These are phyloP conservation scores for Melospiza georgiana DNA, from an alignment of 2,113 vertebrate species.

Conservation along the genomic window DNA sequence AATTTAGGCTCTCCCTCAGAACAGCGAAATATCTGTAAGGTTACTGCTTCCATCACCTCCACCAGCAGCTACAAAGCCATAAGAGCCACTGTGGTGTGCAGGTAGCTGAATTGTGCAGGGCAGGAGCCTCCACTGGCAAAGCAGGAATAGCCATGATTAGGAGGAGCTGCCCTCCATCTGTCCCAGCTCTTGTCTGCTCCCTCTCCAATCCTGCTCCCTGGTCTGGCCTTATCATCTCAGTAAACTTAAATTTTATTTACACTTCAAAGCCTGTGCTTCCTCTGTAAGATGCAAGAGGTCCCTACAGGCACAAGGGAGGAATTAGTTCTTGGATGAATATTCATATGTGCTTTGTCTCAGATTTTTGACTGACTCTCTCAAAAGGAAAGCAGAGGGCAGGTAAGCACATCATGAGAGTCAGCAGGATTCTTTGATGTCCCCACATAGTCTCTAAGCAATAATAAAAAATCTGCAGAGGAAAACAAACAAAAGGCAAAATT, in stretches of 20 bases:
- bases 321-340: neutral
- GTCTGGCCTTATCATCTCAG: neutral
- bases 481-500: neutral
- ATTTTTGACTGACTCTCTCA: neutral
- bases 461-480: neutral
- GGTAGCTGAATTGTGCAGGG: neutral
- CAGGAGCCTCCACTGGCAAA: neutral
- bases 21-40: neutral
- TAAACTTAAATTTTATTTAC: neutral
- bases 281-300: neutral
- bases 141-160: neutral
- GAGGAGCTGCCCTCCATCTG: neutral
- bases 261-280: neutral
- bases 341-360: neutral
- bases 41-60: neutral
- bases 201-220: neutral
- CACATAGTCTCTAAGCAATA: neutral
- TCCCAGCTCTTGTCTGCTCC: neutral
- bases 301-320: neutral
- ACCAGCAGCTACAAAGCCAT: neutral
- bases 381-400: neutral
- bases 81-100: neutral
- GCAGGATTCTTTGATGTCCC: neutral
- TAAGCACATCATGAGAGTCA: neutral
- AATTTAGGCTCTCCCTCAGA: neutral